These are phyloP conservation scores for Osedax frankpressi DNA, from an alignment of 2,888 invertebrate species.

Conservation along the genomic window DNA sequence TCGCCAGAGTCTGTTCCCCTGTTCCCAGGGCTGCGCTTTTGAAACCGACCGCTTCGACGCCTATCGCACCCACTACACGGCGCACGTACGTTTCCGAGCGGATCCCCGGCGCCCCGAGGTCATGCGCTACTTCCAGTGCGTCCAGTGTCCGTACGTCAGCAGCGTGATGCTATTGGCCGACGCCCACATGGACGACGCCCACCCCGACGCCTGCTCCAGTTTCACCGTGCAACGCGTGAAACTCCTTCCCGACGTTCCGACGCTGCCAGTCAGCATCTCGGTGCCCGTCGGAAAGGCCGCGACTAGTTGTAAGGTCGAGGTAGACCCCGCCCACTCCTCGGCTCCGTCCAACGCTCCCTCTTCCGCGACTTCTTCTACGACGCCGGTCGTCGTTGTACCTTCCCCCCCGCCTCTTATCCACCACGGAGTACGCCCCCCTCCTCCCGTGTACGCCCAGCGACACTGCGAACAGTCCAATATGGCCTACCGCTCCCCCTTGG, in stretches of 20 bases:
- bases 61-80: neutral
- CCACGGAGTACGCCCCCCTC: neutral
- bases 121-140: neutral
- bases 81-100: neutral
- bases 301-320: neutral
- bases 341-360: too few relatives aligned
- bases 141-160: neutral
- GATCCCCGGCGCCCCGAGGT: neutral
- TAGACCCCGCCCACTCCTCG: too few relatives aligned
- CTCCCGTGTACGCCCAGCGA: neutral
- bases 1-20: neutral
- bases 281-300: neutral
- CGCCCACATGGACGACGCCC: neutral
- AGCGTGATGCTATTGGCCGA: neutral
- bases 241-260: neutral
- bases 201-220: neutral
- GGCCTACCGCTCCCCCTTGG: neutral
- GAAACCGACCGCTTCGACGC: neutral
- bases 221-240: neutral
- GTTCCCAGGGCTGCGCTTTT: neutral
- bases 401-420: neutral
- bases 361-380: too few relatives aligned
- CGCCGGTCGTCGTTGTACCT: too few relatives aligned
- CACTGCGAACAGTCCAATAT: neutral
- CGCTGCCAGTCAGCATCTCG: neutral